Evolutionary conservation across 2,797 vertebrate genomes (phyloP).

Genomic region (Mareca strepera): DNA sequence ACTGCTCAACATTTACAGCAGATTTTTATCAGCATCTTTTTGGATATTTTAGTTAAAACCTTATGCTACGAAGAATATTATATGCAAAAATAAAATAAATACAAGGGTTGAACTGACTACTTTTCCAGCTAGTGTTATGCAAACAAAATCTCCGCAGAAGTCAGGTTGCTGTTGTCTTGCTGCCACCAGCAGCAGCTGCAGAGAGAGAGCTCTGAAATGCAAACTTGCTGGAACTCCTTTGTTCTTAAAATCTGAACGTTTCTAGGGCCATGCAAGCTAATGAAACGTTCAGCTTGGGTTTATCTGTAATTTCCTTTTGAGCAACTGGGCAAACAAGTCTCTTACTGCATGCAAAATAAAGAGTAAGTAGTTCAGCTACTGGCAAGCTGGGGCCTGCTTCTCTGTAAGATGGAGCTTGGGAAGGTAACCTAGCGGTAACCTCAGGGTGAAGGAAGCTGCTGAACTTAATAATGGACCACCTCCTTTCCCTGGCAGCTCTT

Average conservation of each 20-base stretch:
- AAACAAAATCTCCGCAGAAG: neutral
- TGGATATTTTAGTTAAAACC: neutral
- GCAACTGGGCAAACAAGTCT: slow-evolving; percentile 6
- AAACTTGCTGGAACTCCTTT: neutral
- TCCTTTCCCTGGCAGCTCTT: neutral
- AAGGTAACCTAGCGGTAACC: neutral
- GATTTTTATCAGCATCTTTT: neutral
- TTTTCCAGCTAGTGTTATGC: neutral
- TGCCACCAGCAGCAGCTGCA: neutral
- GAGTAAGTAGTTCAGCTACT: neutral
- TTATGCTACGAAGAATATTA: neutral
- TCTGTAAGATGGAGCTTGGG: neutral
- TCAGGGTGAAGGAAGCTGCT: neutral
- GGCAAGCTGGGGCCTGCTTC: slow-evolving; percentile 5
- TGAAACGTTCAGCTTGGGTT: neutral
- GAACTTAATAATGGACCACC: neutral
- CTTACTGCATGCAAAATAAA: neutral
- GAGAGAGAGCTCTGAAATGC: neutral
- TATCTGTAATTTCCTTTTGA: neutral
- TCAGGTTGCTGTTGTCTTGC: neutral
- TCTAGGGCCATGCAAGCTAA: neutral
- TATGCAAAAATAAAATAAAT: neutral
- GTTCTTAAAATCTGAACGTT: neutral
- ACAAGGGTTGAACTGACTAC: neutral
- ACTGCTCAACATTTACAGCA: neutral